These are phyloP conservation scores for Leptothorax acervorum DNA, from an alignment of 2,888 invertebrate species.

Conservation along the genomic window DNA sequence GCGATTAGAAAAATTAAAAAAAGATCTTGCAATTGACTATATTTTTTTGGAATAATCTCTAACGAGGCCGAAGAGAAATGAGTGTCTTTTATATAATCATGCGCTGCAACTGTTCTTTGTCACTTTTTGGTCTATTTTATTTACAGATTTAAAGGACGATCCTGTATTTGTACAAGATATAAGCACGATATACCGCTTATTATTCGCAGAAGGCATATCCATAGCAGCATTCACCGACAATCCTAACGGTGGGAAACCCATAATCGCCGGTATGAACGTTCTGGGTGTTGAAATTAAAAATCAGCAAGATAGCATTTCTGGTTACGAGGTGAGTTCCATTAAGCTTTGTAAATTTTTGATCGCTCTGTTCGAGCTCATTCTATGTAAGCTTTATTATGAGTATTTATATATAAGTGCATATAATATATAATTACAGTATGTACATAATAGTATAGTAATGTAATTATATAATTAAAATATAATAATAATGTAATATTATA, in stretches of 20 bases:
- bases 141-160: conserved; percentile 77
- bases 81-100: background rate
- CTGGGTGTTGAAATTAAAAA: conserved; percentile 68
- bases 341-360: background rate
- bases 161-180: conserved; percentile 73
- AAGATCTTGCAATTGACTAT: background rate
- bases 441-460: too few relatives aligned
- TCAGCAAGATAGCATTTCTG: conserved; percentile 49
- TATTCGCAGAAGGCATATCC: conserved; percentile 79
- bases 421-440: too few relatives aligned
- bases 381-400: background rate
- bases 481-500: background rate
- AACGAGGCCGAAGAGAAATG: background rate
- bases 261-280: conserved; percentile 83
- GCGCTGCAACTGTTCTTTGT: background rate
- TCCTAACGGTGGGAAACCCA: conserved; percentile 77
- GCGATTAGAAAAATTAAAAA: background rate
- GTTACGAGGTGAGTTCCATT: conserved; percentile 60
- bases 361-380: background rate
- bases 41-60: background rate
- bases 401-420: too few relatives aligned
- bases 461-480: background rate
- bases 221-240: conserved; percentile 83
- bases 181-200: conserved; percentile 74
- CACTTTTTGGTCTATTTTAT: background rate